These are phyloP conservation scores for Platerodrilus igneus DNA, from an alignment of 2,888 invertebrate genomes.

Conservation along the genomic window DNA sequence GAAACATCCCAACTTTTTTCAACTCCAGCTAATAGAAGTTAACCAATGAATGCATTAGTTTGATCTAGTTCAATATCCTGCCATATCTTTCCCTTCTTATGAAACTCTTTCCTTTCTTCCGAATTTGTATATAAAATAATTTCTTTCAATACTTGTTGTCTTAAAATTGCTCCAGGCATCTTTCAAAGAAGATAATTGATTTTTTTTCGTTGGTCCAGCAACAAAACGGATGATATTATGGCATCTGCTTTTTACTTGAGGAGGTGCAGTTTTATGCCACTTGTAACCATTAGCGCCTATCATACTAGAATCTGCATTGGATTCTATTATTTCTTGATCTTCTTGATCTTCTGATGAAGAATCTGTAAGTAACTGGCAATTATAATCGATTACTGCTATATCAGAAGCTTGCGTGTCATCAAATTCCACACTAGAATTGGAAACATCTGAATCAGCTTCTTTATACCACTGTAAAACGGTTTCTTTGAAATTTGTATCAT, in stretches of 20 bases:
- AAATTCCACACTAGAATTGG: no score
- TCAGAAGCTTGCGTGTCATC: no score
- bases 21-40: background rate
- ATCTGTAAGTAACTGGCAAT: constrained; percentile 2
- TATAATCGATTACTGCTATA: constrained; percentile 1
- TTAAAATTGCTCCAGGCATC: constrained; percentile 1
- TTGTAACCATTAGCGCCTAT: constrained; percentile 3
- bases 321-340: constrained; percentile 3
- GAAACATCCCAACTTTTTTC: constrained; percentile 1
- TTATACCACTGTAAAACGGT: constrained; percentile 3
- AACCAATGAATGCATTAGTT: no score
- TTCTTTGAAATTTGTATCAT: no score
- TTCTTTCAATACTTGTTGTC: background rate
- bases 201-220: no score
- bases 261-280: no score
- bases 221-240: constrained; percentile 2
- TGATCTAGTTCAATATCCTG: constrained; percentile 4
- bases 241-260: no score
- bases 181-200: constrained; percentile 3
- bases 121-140: constrained; percentile 3
- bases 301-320: constrained; percentile 2
- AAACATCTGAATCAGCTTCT: constrained; percentile 2
- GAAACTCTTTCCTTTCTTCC: constrained; percentile 2
- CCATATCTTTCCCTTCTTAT: constrained; percentile 3
- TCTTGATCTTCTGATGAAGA: constrained; percentile 4